These are phyloP conservation scores for Melanocharis versteri DNA, from an alignment of 2,113 vertebrate genomes.

Conservation along the genomic window DNA sequence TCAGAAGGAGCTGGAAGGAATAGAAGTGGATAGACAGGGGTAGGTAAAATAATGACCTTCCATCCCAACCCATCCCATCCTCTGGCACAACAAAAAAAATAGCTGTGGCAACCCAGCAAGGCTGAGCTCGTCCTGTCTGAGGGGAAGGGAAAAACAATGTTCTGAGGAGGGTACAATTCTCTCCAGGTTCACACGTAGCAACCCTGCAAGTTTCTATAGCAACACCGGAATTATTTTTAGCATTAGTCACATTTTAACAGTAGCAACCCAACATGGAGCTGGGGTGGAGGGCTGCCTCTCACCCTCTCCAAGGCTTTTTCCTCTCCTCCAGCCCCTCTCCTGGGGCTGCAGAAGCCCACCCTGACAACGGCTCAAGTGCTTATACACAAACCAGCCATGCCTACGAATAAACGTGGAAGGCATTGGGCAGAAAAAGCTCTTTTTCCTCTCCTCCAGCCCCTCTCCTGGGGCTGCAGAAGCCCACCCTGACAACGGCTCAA, in stretches of 20 bases:
- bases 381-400: neutral
- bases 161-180: constrained; percentile 59
- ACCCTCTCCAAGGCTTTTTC: neutral
- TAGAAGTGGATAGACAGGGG: accelerated
- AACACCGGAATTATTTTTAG: constrained; percentile 80
- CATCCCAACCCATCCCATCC: neutral
- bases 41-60: neutral
- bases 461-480: neutral
- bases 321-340: neutral
- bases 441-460: neutral
- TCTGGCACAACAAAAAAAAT: neutral
- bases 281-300: constrained; percentile 17
- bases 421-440: neutral
- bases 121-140: neutral
- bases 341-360: neutral
- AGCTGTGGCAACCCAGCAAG: neutral
- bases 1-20: neutral
- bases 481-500: neutral
- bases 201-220: constrained; percentile 78
- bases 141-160: constrained; percentile 70
- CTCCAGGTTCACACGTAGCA: constrained; percentile 75
- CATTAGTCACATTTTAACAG: constrained; percentile 69
- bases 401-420: neutral
- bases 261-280: constrained; percentile 62
- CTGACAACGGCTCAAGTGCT: neutral